These are phyloP conservation scores for Galago senegalensis DNA, from an alignment of 2,797 vertebrate species.

Conservation along the genomic window DNA sequence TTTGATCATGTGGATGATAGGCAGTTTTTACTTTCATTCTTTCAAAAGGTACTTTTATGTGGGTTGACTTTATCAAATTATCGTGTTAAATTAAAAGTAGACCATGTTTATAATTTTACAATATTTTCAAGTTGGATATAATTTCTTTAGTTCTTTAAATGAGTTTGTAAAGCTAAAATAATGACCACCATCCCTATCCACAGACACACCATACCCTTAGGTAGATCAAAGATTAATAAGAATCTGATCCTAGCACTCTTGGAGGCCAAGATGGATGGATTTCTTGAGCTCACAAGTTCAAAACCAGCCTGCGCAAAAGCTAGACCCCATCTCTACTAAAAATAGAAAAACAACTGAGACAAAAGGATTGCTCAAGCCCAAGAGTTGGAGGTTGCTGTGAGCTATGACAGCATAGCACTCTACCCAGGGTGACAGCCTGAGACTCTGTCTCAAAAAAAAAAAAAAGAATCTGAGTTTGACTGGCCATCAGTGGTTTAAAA, in stretches of 20 bases:
- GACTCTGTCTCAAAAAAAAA: no score
- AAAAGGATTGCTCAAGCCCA: no score
- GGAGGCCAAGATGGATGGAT: no score
- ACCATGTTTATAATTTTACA: neutral
- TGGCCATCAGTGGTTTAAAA: neutral
- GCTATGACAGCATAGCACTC: no score
- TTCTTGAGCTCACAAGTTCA: no score
- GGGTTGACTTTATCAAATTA: neutral
- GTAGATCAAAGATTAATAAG: neutral
- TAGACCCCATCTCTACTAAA: no score
- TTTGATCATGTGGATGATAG: constrained; percentile 47
- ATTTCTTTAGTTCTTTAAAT: neutral
- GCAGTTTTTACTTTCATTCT: constrained; percentile 79
- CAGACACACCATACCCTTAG: neutral
- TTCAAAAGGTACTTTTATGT: constrained; percentile 84
- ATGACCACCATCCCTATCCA: neutral
- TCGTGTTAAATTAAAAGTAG: neutral
- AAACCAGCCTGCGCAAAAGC: no score
- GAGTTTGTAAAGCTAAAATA: neutral
- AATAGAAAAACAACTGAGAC: no score
- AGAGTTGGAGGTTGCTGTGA: no score
- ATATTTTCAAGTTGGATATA: neutral
- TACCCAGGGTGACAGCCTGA: no score
- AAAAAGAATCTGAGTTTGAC: neutral
- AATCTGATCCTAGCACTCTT: neutral